Evolutionary conservation across 2,888 invertebrate species (phyloP), one percentile per base, ranked within the genome.

Genomic region (Helleia helle): DNA sequence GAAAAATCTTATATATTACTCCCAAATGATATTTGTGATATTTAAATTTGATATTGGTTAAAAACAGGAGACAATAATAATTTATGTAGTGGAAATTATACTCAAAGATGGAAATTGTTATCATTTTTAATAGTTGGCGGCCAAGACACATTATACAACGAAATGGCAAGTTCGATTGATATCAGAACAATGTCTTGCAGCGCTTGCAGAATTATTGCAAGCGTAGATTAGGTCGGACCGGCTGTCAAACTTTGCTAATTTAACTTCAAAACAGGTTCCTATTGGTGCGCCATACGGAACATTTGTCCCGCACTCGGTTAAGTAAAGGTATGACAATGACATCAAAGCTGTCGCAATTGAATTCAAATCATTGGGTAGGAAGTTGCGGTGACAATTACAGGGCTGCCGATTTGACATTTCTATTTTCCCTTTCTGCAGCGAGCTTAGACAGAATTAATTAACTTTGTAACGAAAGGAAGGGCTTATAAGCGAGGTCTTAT

Each of bases 201-300:
- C 58, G 63, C 66, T 65, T 71, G 71, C 69, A 70, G 67, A 72
- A 75, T 80, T 75, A 80, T 80, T 76, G 77, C 77, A 68, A 58
- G 66, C 70, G 69, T 72, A 76, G 77, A 74, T 72, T 64, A 68
- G 66, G 68, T 66, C 63, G 65, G 65, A 70, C 74, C 73, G 71
- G 76, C 70, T 77, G 80, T 81, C 79, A 77, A 83, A 83, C 81
- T 83, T 83, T 81, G 71, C 74, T 79, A 83, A 83, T 83, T 83
- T 79, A 83, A 81, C 79, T 83, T 80, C 75, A 75, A 75, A 80
- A 76, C 71, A 73, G 74, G 68, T 71, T 72, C 57, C 71, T 62
- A 71, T 62, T 65, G 70, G 71, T 71, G 62, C 53, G 63, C 65
- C 52, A 58, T 62, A 52, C 56, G 53, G 65, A 65, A 62, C 70